Evolutionary conservation across 2,797 vertebrate genomes (phyloP), one percentile per base, ranked within the genome.

Genomic region (Anabas testudineus): DNA sequence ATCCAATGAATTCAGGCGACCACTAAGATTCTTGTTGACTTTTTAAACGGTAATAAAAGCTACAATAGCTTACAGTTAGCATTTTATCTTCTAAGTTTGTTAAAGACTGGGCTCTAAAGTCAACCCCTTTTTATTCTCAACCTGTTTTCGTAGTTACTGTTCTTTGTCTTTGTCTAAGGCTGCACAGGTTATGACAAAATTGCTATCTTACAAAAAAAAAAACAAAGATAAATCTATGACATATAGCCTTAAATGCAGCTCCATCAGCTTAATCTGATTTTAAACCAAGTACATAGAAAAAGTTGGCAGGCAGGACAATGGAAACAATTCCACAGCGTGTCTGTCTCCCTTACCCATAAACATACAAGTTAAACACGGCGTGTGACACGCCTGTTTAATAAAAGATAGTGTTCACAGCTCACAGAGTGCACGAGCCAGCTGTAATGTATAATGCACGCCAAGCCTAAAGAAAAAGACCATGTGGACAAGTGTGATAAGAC

Each of bases 401-500:
- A 75, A 71, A 71, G 62, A 80, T 71, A 56, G 34, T 22, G 58
- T 54, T 78, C 60, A 42, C 76, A 71, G 60, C 57, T 56, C 47
- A 51, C 42, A 45, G 30, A 46, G 37, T 53, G 43, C 43, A 53
- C 53, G 22, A 66, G 58, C 18, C 52, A 43, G 59, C 56, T 77
- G 65, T 65, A 48, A 81, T 76, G 57, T 78, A 71, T 74, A 81
- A 83, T 85, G 73, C 26, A 75, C 34, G 47, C 53, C 47, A 12
- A 19, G 52, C 62, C 61, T 67, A 55, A 55, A 74, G 34, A 59
- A 75, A n/a, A 64, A 45, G 49, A 48, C 62, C 63, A 36, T 41
- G 72, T 76, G 81, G 71, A 79, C 71, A 51, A 58, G 63, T 43
- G 77, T 70, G 75, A 85, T 76, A 82, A 84, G 72, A 78, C 68